These are phyloP conservation scores for Phylloscopus whistleri DNA, from an alignment of 2,113 vertebrate genomes.

Conservation along the genomic window DNA sequence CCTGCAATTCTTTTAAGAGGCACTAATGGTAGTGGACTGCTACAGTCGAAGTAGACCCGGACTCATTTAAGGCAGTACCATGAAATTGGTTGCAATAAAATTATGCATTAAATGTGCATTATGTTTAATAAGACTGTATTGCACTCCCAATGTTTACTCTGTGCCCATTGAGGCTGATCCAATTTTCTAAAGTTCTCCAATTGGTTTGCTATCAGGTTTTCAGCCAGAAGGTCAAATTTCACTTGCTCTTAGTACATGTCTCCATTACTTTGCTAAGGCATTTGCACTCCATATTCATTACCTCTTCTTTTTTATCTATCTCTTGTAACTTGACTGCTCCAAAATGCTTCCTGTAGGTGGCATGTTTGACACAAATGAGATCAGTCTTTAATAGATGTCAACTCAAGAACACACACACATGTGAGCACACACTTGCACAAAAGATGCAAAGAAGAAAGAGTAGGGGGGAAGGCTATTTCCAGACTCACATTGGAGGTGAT, in stretches of 20 bases:
- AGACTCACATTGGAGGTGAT: conserved; percentile 58
- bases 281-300: conserved; percentile 79
- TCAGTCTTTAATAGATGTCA: conserved; percentile 67
- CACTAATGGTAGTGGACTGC: conserved; percentile 75
- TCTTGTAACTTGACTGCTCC: conserved; percentile 68
- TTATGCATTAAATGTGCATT: conserved; percentile 85
- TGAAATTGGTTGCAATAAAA: conserved; percentile 86
- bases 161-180: conserved; percentile 79
- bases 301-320: conserved; percentile 58
- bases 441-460: conserved; percentile 29
- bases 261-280: conserved; percentile 77
- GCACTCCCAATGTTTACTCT: conserved; percentile 82
- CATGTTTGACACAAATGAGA: conserved; percentile 74
- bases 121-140: conserved; percentile 83
- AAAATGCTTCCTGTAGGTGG: conserved; percentile 74
- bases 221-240: conserved; percentile 83
- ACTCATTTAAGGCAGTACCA: conserved; percentile 80
- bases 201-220: conserved; percentile 77
- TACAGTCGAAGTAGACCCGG: conserved; percentile 70
- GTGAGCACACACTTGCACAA: not conserved
- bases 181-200: conserved; percentile 83
- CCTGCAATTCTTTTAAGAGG: conserved; percentile 76
- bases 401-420: conserved; percentile 32
- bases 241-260: conserved; percentile 77
- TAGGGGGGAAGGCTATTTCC: conserved; percentile 50